phyloP scores from a whole-genome alignment of 2,888 invertebrate genomes.

The Sthenelais limicola region DNA sequence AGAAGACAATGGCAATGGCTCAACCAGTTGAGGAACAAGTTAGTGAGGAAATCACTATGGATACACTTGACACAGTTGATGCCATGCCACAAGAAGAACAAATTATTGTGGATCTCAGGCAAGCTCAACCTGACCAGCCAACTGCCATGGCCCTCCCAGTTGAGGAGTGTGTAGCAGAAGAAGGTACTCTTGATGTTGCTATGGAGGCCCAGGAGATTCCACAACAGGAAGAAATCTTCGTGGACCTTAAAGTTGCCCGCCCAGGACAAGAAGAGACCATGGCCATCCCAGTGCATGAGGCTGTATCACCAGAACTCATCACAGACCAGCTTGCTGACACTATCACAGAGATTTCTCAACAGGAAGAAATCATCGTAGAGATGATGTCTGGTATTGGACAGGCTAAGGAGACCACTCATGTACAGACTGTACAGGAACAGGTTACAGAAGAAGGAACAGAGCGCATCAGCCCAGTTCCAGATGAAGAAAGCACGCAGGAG shows the following conservation, averaged over 20 bases:
- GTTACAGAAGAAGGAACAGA: slow-evolving; percentile 13
- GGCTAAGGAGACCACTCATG: slow-evolving; percentile 10
- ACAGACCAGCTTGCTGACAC: background rate
- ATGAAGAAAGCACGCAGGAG: slow-evolving; percentile 16
- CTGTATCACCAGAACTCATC: slow-evolving; percentile 21
- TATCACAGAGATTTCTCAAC: background rate
- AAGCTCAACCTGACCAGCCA: slow-evolving; percentile 13
- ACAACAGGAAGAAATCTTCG: slow-evolving; percentile 34
- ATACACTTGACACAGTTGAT: slow-evolving; percentile 55
- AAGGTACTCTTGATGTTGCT: slow-evolving; percentile 8
- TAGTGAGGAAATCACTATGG: slow-evolving; percentile 56
- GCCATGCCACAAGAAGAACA: slow-evolving; percentile 47
- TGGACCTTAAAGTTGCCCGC: slow-evolving; percentile 22
- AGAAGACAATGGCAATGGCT: slow-evolving; percentile 13
- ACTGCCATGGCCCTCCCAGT: slow-evolving; percentile 4
- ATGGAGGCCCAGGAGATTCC: slow-evolving; percentile 2
- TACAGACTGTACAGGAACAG: slow-evolving; percentile 16
- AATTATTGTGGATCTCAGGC: slow-evolving; percentile 42
- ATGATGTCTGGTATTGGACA: background rate
- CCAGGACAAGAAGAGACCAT: slow-evolving; percentile 42
- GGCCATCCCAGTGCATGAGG: background rate
- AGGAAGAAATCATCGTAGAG: background rate
- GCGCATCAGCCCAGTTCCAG: slow-evolving; percentile 4
- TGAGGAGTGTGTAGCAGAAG: slow-evolving; percentile 14
- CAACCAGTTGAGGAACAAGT: slow-evolving; percentile 32